Percentiles rank a stretch among this genome's conserved stretches.
These are phyloP conservation scores for Protobothrops flavoviridis DNA, from an alignment of 2,113 vertebrate genomes.

Conservation along the genomic window DNA sequence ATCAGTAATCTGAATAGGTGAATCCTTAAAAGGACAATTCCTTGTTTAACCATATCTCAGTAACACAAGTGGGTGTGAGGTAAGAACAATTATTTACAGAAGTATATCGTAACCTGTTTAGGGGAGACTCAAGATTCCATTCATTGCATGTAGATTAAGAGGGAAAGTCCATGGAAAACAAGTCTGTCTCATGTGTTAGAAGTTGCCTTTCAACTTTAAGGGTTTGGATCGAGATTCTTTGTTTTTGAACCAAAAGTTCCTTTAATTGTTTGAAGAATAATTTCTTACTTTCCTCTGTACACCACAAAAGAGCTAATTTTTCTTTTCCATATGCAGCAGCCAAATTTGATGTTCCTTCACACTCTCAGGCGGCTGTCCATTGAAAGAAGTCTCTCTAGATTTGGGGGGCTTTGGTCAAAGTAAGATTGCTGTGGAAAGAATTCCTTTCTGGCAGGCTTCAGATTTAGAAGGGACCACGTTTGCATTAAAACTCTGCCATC, in stretches of 20 bases:
- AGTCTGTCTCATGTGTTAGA: not conserved
- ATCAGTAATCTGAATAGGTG: not conserved
- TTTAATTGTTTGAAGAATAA: not conserved
- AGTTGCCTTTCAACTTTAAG: not conserved
- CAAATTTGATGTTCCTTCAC: not conserved
- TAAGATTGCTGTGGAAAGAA: slow-evolving; percentile 13
- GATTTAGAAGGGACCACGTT: slow-evolving; percentile 59
- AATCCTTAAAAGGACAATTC: not conserved
- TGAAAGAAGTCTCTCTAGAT: not conserved
- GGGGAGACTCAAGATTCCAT: not conserved
- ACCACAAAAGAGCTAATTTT: not conserved
- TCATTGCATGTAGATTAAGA: not conserved
- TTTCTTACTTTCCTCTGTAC: not conserved
- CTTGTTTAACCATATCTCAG: not conserved
- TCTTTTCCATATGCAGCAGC: not conserved
- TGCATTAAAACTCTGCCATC: slow-evolving; percentile 63
- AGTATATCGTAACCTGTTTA: not conserved
- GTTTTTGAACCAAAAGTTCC: not conserved
- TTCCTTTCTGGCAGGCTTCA: slow-evolving; percentile 36
- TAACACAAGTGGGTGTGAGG: not conserved
- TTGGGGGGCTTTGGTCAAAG: slow-evolving; percentile 25
- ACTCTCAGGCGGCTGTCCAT: not conserved
- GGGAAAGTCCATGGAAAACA: not conserved
- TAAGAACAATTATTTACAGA: not conserved
- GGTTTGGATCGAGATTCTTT: not conserved